These are phyloP conservation scores for Linurgus olivaceus DNA, from an alignment of 2,797 vertebrate genomes.

Conservation along the genomic window DNA sequence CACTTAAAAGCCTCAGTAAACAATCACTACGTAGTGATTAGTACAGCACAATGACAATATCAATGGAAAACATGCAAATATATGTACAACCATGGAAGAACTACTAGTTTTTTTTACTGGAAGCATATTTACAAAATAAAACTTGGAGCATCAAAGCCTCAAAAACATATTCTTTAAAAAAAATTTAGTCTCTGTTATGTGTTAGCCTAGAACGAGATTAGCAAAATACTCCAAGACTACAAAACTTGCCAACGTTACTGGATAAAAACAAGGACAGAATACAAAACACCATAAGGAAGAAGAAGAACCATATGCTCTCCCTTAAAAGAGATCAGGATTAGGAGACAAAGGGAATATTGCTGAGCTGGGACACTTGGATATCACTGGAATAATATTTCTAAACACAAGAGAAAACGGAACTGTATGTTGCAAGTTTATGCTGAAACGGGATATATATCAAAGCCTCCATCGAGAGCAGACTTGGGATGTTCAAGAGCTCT, in stretches of 20 bases:
- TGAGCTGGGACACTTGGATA: not conserved
- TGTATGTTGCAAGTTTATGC: not conserved
- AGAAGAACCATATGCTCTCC: not conserved
- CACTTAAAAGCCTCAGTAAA: not conserved
- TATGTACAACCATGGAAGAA: not conserved
- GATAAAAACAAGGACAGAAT: not conserved
- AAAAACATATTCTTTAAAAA: not conserved
- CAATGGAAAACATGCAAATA: not conserved
- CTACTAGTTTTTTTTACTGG: not conserved
- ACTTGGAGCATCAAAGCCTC: not conserved
- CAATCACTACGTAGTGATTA: not conserved
- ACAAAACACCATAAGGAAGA: not conserved
- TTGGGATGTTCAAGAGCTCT: not conserved
- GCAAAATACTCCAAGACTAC: not conserved
- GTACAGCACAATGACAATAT: not conserved
- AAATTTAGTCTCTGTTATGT: not conserved
- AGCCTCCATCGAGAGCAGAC: not conserved
- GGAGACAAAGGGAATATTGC: constrained; percentile 14
- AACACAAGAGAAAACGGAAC: not conserved
- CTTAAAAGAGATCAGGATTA: not conserved
- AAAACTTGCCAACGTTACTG: not conserved
- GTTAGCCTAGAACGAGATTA: not conserved
- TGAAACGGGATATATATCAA: accelerated
- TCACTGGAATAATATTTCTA: not conserved
- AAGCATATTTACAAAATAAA: not conserved